Base-by-base conservation (phyloP, 92 coral and sea anemone species). In the Parazoanthus darwini region DNA sequence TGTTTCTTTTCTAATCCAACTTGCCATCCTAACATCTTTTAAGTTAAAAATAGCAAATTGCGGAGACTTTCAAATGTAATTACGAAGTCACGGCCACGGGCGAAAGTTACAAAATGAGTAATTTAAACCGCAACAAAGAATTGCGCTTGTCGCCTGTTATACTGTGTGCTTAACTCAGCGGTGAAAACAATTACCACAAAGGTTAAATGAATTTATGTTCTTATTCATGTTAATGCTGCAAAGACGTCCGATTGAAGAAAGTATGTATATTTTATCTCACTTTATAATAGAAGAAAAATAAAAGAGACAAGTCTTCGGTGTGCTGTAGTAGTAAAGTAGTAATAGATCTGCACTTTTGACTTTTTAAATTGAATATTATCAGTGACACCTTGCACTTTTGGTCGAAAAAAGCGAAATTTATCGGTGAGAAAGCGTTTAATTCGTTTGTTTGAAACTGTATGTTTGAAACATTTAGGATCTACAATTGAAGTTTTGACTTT, bases 201-300 rank as follows among this genome's bases (percentile, higher is more conserved):
- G 66, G 37, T 16, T 71, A 13, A 70, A 66, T 84, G 79, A 71
- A 82, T 66, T 68, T 66, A 44, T 36, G 36, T 63, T 82, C 87
- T 71, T 46, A 70, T 71, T 56, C 78, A 54, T 66, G 44, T 42
- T 59, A 84, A 51, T 70, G 56, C 29, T 67, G 23, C 29, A 82
- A 65, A 77, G 80, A 8, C 37, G 26, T 79, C 82, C 82, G 48
- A 80, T 56, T 58, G 20, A 80, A 56, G 43, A 80, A 35, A 58
- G 1, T 5, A 56, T 58, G 4, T 22, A 18, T 63, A 20, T 63
- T 20, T 20, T 23, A 20, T 18, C 25, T 63, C 38, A 80, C 48
- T 3, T 33, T 48, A 35, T 16, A 33, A 8, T 20, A 1, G 13
- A n/a, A n/a, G 13, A 33, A 35, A 5, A 80, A 56, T 20, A 63